Conservation (phyloP, 2,888 invertebrate genomes). For the Oligia latruncula region DNA sequence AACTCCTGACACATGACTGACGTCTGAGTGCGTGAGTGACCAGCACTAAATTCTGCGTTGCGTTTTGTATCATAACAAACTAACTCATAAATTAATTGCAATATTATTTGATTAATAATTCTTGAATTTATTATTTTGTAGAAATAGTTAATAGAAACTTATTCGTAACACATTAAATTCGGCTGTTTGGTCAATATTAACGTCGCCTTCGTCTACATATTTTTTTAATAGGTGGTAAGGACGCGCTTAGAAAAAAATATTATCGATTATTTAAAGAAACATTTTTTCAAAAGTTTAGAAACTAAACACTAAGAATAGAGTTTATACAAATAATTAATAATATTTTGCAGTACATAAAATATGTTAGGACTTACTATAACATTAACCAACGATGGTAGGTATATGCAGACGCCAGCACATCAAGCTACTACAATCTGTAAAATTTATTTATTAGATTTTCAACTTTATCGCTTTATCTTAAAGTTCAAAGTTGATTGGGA, state of each 20-base stretch:
- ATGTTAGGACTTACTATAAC: background rate
- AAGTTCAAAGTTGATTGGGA: too few species aligned
- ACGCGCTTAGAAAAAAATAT: background rate
- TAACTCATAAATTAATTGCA: background rate
- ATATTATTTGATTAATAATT: too few species aligned
- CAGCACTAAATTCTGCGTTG: constrained; percentile 3
- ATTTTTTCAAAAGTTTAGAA: background rate
- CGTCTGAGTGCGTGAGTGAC: background rate
- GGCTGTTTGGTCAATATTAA: constrained; percentile 27
- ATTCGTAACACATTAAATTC: background rate
- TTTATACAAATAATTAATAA: background rate
- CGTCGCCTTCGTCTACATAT: constrained; percentile 4
- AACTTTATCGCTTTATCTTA: too few species aligned
- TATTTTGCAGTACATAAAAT: too few species aligned
- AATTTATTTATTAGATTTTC: too few species aligned
- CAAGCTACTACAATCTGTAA: too few species aligned
- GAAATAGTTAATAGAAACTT: background rate
- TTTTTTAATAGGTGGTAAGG: constrained; percentile 13
- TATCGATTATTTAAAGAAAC: background rate
- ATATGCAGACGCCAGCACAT: too few species aligned
- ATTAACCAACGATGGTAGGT: background rate
- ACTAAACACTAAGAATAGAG: background rate
- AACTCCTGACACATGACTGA: background rate
- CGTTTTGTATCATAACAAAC: background rate
- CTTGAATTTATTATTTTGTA: too few species aligned